Percentiles rank a stretch among this genome's conserved stretches.
Conservation (phyloP, 2,797 vertebrate genomes). For the Sphaeramia orbicularis region DNA sequence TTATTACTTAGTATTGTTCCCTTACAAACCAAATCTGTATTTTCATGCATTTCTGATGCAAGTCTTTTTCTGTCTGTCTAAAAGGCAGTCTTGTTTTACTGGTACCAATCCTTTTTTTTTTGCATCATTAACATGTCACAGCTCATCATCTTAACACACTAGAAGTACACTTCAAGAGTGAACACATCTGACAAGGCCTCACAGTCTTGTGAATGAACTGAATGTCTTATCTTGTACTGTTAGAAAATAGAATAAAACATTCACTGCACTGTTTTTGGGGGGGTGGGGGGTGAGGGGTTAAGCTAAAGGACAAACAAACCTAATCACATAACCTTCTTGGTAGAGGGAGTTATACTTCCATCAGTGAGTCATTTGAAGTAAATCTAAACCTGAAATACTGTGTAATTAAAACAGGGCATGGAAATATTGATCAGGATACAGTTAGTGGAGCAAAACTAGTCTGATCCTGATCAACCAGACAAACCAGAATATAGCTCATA, state of each 20-base stretch:
- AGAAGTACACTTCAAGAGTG: too few species aligned
- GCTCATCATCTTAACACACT: background rate
- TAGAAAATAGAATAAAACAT: too few species aligned
- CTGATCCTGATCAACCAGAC: conserved; percentile 15
- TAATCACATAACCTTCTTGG: too few species aligned
- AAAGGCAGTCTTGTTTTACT: background rate
- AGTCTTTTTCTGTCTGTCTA: background rate
- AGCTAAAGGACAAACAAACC: too few species aligned
- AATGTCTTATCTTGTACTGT: too few species aligned
- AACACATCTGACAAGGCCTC: too few species aligned
- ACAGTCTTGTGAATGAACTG: too few species aligned
- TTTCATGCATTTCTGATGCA: background rate
- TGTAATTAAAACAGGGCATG: background rate
- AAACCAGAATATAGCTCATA: background rate
- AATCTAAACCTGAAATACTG: conserved; percentile 19
- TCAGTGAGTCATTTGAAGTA: background rate
- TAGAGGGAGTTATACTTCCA: background rate
- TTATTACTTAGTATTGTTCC: background rate
- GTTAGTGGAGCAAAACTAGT: background rate
- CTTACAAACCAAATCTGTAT: background rate
- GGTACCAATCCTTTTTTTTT: background rate
- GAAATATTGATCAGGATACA: background rate
- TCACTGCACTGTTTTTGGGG: too few species aligned
- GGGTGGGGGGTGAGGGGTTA: too few species aligned
- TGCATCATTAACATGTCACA: background rate